Percentiles rank a stretch among this genome's conserved stretches.
Evolutionary conservation across 1,140 invertebrate genomes (phyloP).

Genomic region (Solenopsis invicta): DNA sequence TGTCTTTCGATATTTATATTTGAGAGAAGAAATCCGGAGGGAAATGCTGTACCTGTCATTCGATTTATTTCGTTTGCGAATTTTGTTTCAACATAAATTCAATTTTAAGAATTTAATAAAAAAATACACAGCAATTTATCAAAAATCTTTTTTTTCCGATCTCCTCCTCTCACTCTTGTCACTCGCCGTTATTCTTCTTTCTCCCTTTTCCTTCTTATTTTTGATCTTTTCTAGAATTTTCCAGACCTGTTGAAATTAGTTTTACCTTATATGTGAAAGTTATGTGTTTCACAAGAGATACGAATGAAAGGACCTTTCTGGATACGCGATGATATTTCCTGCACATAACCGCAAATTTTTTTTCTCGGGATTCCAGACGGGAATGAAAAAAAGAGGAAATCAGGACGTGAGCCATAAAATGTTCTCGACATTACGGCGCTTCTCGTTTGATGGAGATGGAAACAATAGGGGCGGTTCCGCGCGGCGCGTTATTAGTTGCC

Average conservation of each 20-base stretch:
- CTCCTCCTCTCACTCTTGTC: background rate
- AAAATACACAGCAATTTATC: background rate
- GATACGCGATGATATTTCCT: slow-evolving; percentile 22
- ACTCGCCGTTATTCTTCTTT: background rate
- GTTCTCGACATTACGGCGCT: slow-evolving; percentile 40
- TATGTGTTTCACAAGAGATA: background rate
- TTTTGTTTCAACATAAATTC: background rate
- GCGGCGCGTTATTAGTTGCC: slow-evolving; percentile 57
- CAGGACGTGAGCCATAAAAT: background rate
- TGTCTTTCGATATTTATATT: background rate
- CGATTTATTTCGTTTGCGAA: background rate
- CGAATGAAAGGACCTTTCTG: slow-evolving; percentile 10
- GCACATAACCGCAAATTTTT: slow-evolving; percentile 34
- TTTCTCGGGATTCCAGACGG: slow-evolving; percentile 2
- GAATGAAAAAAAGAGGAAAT: background rate
- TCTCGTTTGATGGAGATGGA: slow-evolving; percentile 37
- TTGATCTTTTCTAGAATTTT: background rate
- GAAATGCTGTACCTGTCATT: background rate
- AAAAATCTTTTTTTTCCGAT: background rate
- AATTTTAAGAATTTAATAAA: slow-evolving; percentile 4
- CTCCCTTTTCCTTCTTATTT: background rate
- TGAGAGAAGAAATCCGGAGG: background rate
- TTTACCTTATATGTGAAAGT: background rate
- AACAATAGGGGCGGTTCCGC: background rate
- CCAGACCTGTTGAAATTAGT: slow-evolving; percentile 17